Base-by-base conservation (phyloP, 2,888 invertebrate genomes). In the Caenorhabditis sp. region DNA sequence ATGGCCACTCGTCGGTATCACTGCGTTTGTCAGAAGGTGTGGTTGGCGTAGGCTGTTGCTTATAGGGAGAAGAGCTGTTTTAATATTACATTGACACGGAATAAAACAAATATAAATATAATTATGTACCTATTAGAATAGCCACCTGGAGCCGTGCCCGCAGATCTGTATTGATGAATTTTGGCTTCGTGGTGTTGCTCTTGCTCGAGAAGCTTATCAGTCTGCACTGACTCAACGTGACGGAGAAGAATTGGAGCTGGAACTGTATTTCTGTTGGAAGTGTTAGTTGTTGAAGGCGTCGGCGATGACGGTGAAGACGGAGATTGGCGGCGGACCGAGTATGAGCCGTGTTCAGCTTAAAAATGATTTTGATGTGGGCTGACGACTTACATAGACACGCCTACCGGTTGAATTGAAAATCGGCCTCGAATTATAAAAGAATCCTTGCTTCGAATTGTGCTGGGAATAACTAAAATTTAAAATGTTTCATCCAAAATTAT, bases 121-220 rank as follows among this genome's bases (percentile, higher is more conserved):
- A 26, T 14, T 12, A 14, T 16, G 24, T 38, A 58, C 70, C 58
- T 24, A n/a, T 61, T 51, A 8, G 73, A 54, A 35, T 22, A 72
- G 12, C 59, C 72, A 44, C 72, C 72, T n/a, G 76, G 76, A 0
- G 77, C 82, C 7, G 82, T 82, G 19, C 82, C 82, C n/a, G 82
- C 82, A 5, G 82, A 68, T 8, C 82, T 41, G 24, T 82, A 82
- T 24, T 59, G 41, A 24, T 66, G 76, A 41, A 82, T 82, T 51
- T 69, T 77, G 31, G 70, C n/a, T 2, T 63, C 74, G 38, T 74
- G 74, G n/a, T 63, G 63, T 22, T 38, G 54, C 28, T 74, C 38
- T 24, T 35, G 56, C 28, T 74, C 51, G 38, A 19, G 49, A 26
- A 31, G 5, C 22, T 61, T 61, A 5, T 61, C 38, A 14, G 58